Percentiles rank a stretch among this genome's conserved stretches.
Evolutionary conservation across 2,797 vertebrate genomes (phyloP).

Genomic region (Synanceia verrucosa): DNA sequence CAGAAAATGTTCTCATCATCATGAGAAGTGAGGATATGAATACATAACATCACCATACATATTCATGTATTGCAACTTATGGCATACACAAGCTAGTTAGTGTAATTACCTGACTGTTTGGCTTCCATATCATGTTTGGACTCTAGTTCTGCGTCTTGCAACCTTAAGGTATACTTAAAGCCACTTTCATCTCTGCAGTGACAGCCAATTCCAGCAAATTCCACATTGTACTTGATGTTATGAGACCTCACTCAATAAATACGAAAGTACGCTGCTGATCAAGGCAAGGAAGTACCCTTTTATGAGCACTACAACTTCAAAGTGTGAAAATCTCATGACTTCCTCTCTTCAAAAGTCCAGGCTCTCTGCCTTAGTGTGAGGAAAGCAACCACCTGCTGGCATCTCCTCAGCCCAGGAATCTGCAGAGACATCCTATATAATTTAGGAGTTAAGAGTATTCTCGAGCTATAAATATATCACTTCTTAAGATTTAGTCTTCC

Average conservation of each 20-base stretch:
- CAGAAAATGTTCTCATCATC: background rate
- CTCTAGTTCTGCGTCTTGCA: background rate
- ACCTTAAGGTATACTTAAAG: conserved; percentile 9
- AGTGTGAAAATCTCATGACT: conserved; percentile 47
- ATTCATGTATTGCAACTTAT: background rate
- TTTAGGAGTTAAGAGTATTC: conserved; percentile 61
- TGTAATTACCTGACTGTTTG: background rate
- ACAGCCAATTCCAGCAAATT: conserved; percentile 38
- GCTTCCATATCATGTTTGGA: conserved; percentile 9
- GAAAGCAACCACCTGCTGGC: conserved; percentile 69
- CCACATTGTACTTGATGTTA: conserved; percentile 52
- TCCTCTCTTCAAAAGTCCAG: conserved; percentile 59
- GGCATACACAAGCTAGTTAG: background rate
- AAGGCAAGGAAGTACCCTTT: conserved; percentile 61
- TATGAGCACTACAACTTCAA: conserved; percentile 67
- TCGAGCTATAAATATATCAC: conserved; percentile 57
- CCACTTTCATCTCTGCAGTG: conserved; percentile 39
- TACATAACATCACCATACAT: background rate
- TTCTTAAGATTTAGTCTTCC: conserved; percentile 30
- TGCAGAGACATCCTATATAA: conserved; percentile 54
- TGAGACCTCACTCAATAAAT: conserved; percentile 65
- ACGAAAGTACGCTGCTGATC: conserved; percentile 51
- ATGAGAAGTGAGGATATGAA: background rate
- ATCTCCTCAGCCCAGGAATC: conserved; percentile 42
- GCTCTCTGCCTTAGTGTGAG: conserved; percentile 48